Conservation (phyloP, 2,888 invertebrate species). For the Helobdella robusta region DNA sequence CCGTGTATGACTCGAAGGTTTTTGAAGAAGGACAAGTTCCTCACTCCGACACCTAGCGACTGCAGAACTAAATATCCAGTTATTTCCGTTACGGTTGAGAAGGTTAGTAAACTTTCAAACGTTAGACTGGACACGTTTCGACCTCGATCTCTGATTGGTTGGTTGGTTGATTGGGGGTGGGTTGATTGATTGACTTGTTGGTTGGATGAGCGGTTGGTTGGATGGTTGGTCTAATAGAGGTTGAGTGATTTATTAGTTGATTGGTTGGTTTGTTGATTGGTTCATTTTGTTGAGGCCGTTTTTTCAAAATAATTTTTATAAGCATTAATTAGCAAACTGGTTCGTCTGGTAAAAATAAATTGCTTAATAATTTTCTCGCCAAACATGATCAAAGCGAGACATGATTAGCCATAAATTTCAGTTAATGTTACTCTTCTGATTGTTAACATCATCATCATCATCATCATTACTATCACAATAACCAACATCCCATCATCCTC, state of each 20-base stretch:
- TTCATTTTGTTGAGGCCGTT: too few relatives aligned
- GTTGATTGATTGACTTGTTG: not conserved
- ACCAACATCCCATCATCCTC: not conserved
- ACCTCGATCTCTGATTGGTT: too few relatives aligned
- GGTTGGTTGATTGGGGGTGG: too few relatives aligned
- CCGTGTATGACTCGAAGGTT: slow-evolving; percentile 89
- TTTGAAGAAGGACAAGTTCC: slow-evolving; percentile 78
- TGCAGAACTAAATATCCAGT: slow-evolving; percentile 77
- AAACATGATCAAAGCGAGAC: too few relatives aligned
- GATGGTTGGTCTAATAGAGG: not conserved
- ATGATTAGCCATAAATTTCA: too few relatives aligned
- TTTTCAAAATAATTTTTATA: too few relatives aligned
- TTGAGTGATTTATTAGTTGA: not conserved
- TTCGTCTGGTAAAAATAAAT: too few relatives aligned
- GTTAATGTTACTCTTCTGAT: too few relatives aligned
- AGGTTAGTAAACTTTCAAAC: slow-evolving; percentile 72
- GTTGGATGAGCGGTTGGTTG: not conserved
- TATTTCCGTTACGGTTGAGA: slow-evolving; percentile 80
- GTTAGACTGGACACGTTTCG: slow-evolving; percentile 23
- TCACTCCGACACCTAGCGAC: slow-evolving; percentile 59
- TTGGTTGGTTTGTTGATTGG: not conserved
- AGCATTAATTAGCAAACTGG: too few relatives aligned
- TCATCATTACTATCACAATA: not conserved
- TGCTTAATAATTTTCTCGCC: too few relatives aligned
- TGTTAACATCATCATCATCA: not conserved